These are phyloP conservation scores for Mesaphorura yosii DNA, from an alignment of 1,140 invertebrate genomes.

Conservation along the genomic window DNA sequence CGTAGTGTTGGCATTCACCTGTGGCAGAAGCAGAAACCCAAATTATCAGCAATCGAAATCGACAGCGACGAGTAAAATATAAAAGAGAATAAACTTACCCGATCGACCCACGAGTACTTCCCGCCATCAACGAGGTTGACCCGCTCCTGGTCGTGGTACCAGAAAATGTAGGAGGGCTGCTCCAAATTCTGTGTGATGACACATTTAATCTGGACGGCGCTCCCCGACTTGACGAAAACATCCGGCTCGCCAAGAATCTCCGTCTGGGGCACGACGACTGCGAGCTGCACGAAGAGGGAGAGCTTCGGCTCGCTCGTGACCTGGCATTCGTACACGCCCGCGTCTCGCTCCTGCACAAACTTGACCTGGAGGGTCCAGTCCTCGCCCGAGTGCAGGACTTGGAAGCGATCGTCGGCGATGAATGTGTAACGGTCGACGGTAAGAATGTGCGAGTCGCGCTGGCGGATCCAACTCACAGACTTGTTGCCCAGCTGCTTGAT, in stretches of 20 bases:
- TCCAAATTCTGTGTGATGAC: constrained; percentile 58
- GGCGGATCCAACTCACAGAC: constrained; percentile 73
- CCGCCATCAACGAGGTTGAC: constrained; percentile 48
- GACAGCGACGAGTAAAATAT: no score
- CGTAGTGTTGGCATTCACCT: constrained; percentile 49
- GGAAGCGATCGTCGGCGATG: constrained; percentile 77
- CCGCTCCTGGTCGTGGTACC: constrained; percentile 56
- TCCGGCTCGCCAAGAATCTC: constrained; percentile 58
- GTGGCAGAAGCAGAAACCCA: constrained; percentile 28
- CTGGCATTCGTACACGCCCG: constrained; percentile 66
- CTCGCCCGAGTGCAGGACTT: constrained; percentile 62
- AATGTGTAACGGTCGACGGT: constrained; percentile 81
- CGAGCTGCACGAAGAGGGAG: constrained; percentile 73
- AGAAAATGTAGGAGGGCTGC: constrained; percentile 61
- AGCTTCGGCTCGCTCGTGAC: constrained; percentile 61
- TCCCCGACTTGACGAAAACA: constrained; percentile 57
- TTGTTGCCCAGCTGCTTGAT: constrained; percentile 77
- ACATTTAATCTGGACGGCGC: constrained; percentile 55
- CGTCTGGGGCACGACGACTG: constrained; percentile 63
- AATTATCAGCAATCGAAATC: no score
- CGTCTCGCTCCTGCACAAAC: constrained; percentile 65
- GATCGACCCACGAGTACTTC: constrained; percentile 26
- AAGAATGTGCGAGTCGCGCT: constrained; percentile 74
- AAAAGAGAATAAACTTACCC: no score
- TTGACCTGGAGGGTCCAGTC: constrained; percentile 80